Evolutionary conservation across 2,888 invertebrate species (phyloP), one percentile per base, ranked within the genome.

Genomic region (Tetheella fluctuosa): DNA sequence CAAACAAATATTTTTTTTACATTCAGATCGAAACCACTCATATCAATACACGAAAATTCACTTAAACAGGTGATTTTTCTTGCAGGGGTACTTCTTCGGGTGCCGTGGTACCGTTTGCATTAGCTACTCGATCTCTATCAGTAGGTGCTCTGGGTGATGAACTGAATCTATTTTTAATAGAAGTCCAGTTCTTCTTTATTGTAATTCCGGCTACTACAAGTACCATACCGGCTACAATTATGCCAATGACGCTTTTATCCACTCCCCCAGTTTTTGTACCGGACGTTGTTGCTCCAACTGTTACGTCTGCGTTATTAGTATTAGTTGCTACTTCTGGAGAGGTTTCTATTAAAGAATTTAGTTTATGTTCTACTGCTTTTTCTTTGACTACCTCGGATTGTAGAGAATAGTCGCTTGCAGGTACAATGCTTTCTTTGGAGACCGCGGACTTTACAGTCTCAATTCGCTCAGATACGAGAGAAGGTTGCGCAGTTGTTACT

Each of bases 141-240:
- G 83, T 85, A 5, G 86, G 83, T 52, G 85, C 75, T 67, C 89
- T 83, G 15, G 89, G 86, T 10, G 86, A 77, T 12, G 91, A 90
- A 68, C 85, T 85, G 65, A 91, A 92, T 59, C 83, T 76, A 60
- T 88, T 90, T 67, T 73, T 89, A 48, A 93, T 91, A n/a, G 91
- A 90, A 71, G 90, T 94, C 89, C 94, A 94, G 77, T 94, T 94
- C 81, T 94, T 94, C 76, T 94, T 94, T 12, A 93, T 86, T 15
- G 92, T 90, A 58, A 94, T 93, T 17, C 91, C 94, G 15, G 93
- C 93, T 1, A 93, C 88, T 2, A 94, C 90, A 6, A 94, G 81
- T 4, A 94, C 85, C 83, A 94, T 91, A 2, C 93, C 94, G 6
- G 91, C 94, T 20, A 94, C 91, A 34, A 94, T 88, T 23, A 94